Base-by-base conservation (phyloP, 2,797 vertebrate species). In the Simalia tracyae region DNA sequence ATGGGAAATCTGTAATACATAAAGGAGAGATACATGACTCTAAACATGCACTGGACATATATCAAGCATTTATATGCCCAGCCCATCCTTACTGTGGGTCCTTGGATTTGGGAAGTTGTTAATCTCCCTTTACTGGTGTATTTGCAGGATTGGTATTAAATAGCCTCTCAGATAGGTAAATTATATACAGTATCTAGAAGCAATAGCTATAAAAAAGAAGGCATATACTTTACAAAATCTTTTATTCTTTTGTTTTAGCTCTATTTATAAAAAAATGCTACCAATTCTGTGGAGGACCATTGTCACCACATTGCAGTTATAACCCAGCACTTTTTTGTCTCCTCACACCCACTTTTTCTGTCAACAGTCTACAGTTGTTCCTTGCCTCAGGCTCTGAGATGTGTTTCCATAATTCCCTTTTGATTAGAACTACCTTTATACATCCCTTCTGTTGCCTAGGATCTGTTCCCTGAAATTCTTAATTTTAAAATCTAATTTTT, bases 161-260 rank as follows among this genome's bases (percentile, higher is more conserved):
- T 36, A 72, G 15, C n/a, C n/a, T 36, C n/a, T 36, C 66, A 31
- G 12, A 68, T 31, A 72, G 66, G 14, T 72, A 72, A 72, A 72
- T 56, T 72, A 28, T 91, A 57, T 28, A 42, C 3, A 19, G 4
- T 24, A 24, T 57, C 28, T 86, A n/a, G 50, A 50, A 54, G 11
- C 4, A 59, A 64, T 46, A 76, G 36, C 59, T 31, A 60, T 87
- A 76, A 90, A 31, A n/a, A 87, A 87, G 72, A 88, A 19, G 19
- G 5, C 19, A 54, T 63, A 36, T 36, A 60, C 22, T 22, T 61
- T 8, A 81, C 22, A 56, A 17, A n/a, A n/a, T n/a, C 24, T 76
- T 64, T 57, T 91, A 10, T 72, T 87, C n/a, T 36, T 91, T 91
- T 87, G 15, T 87, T 91, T 91, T 61, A 72, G 26, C 4, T 72